Evolutionary conservation across 1,140 invertebrate genomes (phyloP).

Genomic region (Chlorops oryzae): DNA sequence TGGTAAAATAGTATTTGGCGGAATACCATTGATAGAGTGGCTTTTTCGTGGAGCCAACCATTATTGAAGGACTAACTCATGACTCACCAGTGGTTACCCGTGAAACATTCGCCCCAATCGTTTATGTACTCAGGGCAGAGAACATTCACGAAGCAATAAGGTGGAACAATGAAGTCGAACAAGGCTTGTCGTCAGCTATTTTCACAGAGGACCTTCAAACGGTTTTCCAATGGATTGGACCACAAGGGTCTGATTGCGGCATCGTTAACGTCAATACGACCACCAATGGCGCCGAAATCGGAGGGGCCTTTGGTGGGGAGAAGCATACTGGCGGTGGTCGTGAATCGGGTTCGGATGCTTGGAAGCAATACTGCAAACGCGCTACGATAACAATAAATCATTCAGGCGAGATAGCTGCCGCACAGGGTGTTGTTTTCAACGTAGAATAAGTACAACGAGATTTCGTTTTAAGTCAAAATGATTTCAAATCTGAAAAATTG

Average conservation of each 20-base stretch:
- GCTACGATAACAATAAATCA: constrained; percentile 96
- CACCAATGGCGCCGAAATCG: constrained; percentile 97
- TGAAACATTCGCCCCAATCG: constrained; percentile 98
- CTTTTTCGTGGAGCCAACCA: constrained; percentile 94
- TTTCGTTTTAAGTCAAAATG: too few relatives aligned
- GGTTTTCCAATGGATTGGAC: constrained; percentile 91
- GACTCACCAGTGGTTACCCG: constrained; percentile 76
- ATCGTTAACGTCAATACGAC: constrained; percentile 98
- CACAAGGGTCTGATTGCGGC: constrained; percentile 95
- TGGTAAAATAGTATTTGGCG: constrained; percentile 83
- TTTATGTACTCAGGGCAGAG: constrained; percentile 82
- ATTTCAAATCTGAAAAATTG: too few relatives aligned
- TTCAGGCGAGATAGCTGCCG: constrained; percentile 86
- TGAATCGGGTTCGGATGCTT: constrained; percentile 95
- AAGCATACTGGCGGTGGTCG: constrained; percentile 94
- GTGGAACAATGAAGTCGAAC: constrained; percentile 93
- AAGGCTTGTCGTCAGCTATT: constrained; percentile 91
- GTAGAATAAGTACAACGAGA: too few relatives aligned
- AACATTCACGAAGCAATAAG: constrained; percentile 81
- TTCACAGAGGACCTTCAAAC: constrained; percentile 84
- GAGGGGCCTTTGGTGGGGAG: constrained; percentile 95
- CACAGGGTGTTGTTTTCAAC: constrained; percentile 95
- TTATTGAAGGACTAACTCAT: constrained; percentile 79
- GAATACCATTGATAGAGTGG: constrained; percentile 76
- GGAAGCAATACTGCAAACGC: constrained; percentile 96